Conservation (phyloP, 2,888 invertebrate genomes). For the Thymelicus lineola region DNA sequence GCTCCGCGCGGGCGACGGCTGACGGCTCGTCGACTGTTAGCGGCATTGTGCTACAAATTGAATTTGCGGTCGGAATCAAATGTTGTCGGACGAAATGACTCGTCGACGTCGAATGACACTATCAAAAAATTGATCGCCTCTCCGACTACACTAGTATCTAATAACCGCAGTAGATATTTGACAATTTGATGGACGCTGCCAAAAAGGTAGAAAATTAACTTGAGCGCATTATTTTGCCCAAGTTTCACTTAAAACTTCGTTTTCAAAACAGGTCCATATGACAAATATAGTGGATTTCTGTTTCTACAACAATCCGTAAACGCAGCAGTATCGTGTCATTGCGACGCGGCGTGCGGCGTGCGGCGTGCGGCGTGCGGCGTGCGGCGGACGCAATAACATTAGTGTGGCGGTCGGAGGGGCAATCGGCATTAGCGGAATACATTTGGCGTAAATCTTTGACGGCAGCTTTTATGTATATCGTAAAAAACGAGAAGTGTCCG, state of each 20-base stretch:
- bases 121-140: conserved; percentile 80
- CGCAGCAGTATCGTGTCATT: no score
- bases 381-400: conserved; percentile 42
- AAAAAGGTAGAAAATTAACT: no score
- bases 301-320: no score
- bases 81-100: conserved; percentile 78
- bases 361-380: neutral
- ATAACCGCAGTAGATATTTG: neutral
- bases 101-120: conserved; percentile 74
- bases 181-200: no score
- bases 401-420: conserved; percentile 47
- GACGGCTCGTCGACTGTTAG: conserved; percentile 44
- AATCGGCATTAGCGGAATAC: conserved; percentile 83
- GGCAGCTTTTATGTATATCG: conserved; percentile 83
- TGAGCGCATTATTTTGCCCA: no score
- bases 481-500: conserved; percentile 82
- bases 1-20: conserved; percentile 42
- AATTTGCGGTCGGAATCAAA: conserved; percentile 79
- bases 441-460: conserved; percentile 83
- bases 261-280: no score
- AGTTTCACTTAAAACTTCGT: no score
- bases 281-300: no score
- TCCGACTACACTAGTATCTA: conserved; percentile 14
- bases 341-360: no score
- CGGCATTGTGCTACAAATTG: conserved; percentile 76